Evolutionary conservation across 2,888 invertebrate species (phyloP), one percentile per base, ranked within the genome.

Genomic region (Thereva unica): DNA sequence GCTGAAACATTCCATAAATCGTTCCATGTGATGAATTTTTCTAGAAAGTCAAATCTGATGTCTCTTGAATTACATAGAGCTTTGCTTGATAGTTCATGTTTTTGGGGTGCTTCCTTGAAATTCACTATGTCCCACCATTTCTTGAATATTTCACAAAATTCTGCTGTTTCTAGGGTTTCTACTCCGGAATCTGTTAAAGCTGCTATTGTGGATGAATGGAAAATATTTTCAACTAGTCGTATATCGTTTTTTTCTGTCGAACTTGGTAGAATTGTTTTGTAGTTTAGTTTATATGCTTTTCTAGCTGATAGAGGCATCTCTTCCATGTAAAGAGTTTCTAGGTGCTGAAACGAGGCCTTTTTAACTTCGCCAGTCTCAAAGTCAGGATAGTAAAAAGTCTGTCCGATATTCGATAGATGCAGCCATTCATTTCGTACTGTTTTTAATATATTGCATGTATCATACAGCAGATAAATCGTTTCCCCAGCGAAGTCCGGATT

Each of bases 41-140:
- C 10, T n/a, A 47, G 4, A 47, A 47, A 47, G 3, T 47, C 4
- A 47, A 47, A 10, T 5, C 6, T 47, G 2, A 47, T 47, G 10
- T 47, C 47, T 23, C 23, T 23, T 9, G 9, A 47, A 10, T 47
- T 23, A 4, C 10, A 47, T 4, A 5, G 1, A 1, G 6, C 6
- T 9, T 10, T 4, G 5, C 10, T 47, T 9, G 8, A 47, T 12
- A 12, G 10, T 47, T 47, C 10, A 47, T 47, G 5, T 23, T 9
- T n/a, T 47, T n/a, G 4, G 10, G 9, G 23, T 10, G 5, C 12
- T 8, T 4, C 47, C 23, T 47, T 47, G 10, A 23, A 12, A 9
- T 47, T 47, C 4, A 47, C 50, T 35, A 53, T 53, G 38, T 53
- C n/a, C 53, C 53, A 53, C 53, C 53, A 53, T 38, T 53, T 53